These are phyloP conservation scores for Mesocentrotus franciscanus DNA, from an alignment of 53 echinoderm and acorn worm species.

Conservation along the genomic window DNA sequence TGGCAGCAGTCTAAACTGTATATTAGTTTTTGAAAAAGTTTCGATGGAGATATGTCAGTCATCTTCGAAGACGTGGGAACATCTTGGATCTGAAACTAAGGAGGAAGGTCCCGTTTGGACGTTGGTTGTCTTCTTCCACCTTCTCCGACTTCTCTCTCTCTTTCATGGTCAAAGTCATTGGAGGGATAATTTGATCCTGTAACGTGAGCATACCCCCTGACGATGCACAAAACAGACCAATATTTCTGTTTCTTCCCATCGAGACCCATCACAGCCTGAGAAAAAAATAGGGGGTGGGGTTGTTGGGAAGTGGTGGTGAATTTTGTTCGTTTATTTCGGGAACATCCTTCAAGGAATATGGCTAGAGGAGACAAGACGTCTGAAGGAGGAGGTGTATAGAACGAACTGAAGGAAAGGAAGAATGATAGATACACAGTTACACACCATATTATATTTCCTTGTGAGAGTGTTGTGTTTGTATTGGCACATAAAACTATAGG, in stretches of 20 bases:
- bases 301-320: background rate
- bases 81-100: background rate
- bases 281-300: background rate
- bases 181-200: constrained; percentile 41
- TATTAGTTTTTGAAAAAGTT: background rate
- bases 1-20: too few species aligned
- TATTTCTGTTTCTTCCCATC: constrained; percentile 11
- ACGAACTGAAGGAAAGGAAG: background rate
- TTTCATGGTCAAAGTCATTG: constrained; percentile 54
- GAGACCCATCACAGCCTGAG: background rate
- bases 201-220: constrained; percentile 35
- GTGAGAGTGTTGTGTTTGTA: background rate
- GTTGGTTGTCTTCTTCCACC: background rate
- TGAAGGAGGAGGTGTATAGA: background rate
- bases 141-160: background rate
- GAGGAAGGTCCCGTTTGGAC: background rate
- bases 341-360: background rate
- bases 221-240: constrained; percentile 52
- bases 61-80: constrained; percentile 29
- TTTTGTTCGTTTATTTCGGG: too few species aligned
- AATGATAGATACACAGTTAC: constrained; percentile 11
- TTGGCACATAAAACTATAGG: constrained; percentile 19
- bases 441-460: background rate
- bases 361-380: background rate
- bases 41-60: background rate